Base-by-base conservation (phyloP, 1,140 invertebrate species). In the Phymorhynchus buccinoides region DNA sequence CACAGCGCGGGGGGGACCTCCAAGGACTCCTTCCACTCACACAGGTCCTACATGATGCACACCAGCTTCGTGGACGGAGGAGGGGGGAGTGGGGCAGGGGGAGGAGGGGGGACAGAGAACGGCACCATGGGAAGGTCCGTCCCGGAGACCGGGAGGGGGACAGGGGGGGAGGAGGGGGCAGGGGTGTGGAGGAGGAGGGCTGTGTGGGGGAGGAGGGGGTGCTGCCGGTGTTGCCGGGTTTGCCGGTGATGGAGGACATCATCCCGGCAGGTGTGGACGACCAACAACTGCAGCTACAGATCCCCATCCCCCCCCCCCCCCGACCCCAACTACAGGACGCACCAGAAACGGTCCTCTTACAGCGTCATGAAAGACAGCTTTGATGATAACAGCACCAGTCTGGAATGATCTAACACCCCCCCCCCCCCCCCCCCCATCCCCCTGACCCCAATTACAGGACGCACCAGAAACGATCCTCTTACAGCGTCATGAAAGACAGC, bases 1-100 rank as follows among this genome's bases (percentile, higher is more conserved):
- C 85, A 86, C 39, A 83, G 42, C 66, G 39, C 62, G 56, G 79
- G 73, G 52, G 81, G 78, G 44, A 37, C 78, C 27, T 86, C 85
- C n/a, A 83, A 83, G 41, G 82, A 86, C 35, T 86, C 85, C 39
- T 84, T 86, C 81, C 79, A 75, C 42, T 83, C 85, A 7, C 77
- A 77, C 56, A 52, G 85, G 77, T 86, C 75, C 35, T 66, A 80
- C 73, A 86, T 86, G 85, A 82, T 84, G 66, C 84, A 82, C 16
- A 86, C 82, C 68, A 84, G 84, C 75, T 79, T 86, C 12, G 85
- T 84, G 62, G 77, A 62, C 35, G 81, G 81, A 7, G 66, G 41
- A 16, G 81, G 81, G 14, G 48, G 52, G 12, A 42, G 56, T 9
- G 39, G 75, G 18, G 39, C 22, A 30, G 84, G 35, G 0, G 80